These are phyloP conservation scores for Campylomormyrus numenius DNA, from an alignment of 2,113 vertebrate species.

Conservation along the genomic window DNA sequence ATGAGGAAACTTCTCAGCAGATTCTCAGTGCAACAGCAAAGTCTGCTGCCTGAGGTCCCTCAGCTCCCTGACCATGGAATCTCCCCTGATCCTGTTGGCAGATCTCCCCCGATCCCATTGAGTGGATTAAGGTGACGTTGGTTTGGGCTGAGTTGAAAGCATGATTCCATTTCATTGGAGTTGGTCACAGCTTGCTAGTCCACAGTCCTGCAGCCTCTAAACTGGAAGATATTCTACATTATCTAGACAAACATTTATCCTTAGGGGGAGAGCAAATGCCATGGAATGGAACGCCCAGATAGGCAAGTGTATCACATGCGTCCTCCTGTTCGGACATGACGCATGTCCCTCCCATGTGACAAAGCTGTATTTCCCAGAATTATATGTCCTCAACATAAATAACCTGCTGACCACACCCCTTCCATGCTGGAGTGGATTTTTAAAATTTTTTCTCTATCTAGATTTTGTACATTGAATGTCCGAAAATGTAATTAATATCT, in stretches of 20 bases:
- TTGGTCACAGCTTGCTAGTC: not conserved
- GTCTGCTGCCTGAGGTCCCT: not conserved
- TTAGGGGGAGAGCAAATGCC: not conserved
- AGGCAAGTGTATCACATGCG: not conserved
- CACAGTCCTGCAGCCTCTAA: not conserved
- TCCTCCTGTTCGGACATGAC: not conserved
- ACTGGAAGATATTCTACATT: not conserved
- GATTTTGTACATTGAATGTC: slow-evolving; percentile 73
- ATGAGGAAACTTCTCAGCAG: not conserved
- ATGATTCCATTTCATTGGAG: not conserved
- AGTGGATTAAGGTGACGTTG: not conserved
- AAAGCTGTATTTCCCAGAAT: not conserved
- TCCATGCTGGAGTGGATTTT: slow-evolving; percentile 52
- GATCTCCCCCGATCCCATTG: not conserved
- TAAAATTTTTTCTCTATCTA: slow-evolving; percentile 59
- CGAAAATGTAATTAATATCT: slow-evolving; percentile 69
- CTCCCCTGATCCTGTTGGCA: not conserved
- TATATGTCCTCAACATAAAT: slow-evolving; percentile 22
- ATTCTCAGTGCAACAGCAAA: not conserved
- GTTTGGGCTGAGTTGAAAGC: not conserved
- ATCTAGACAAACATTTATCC: not conserved
- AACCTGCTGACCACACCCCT: slow-evolving; percentile 41
- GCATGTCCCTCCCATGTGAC: not conserved
- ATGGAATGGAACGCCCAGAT: not conserved
- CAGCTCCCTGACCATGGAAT: not conserved